Conservation (phyloP, 1,140 invertebrate species). For the Zaprionus lachaisei region DNA sequence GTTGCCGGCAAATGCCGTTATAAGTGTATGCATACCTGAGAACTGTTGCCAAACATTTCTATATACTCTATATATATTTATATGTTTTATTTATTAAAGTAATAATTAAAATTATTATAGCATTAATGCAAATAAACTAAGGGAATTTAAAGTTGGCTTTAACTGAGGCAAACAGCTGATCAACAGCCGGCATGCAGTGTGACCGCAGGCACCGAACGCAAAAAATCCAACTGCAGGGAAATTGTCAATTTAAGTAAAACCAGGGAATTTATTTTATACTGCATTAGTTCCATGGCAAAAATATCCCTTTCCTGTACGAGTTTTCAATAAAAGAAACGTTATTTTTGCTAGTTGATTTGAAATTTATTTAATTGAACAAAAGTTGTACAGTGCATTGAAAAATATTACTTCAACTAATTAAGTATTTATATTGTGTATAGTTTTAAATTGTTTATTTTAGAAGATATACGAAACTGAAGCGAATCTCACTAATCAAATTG, state of each 20-base stretch:
- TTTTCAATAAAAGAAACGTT: not conserved
- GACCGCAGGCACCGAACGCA: slow-evolving; percentile 6
- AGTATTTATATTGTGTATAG: slow-evolving; percentile 49
- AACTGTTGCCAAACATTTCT: not conserved
- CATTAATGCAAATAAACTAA: not conserved
- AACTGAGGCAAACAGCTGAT: slow-evolving; percentile 23
- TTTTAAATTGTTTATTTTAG: slow-evolving; percentile 53
- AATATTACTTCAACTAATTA: slow-evolving; percentile 64
- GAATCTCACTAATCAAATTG: slow-evolving; percentile 40
- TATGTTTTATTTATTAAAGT: not conserved
- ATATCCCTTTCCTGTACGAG: not conserved
- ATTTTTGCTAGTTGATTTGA: slow-evolving; percentile 52
- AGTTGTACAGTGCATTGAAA: slow-evolving; percentile 68
- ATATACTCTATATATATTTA: not conserved
- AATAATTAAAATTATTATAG: not conserved
- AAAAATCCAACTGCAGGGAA: slow-evolving; percentile 1
- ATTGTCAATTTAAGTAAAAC: not conserved
- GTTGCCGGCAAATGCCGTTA: slow-evolving; percentile 17
- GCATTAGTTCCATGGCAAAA: not conserved
- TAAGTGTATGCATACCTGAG: not conserved
- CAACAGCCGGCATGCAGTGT: slow-evolving; percentile 40
- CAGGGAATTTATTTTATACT: not conserved
- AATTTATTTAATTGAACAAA: slow-evolving; percentile 74
- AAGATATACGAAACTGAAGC: slow-evolving; percentile 56
- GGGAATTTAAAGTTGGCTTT: not conserved